phyloP scores from a whole-genome alignment of 2,113 vertebrate species.

The Climacteris rufus region DNA sequence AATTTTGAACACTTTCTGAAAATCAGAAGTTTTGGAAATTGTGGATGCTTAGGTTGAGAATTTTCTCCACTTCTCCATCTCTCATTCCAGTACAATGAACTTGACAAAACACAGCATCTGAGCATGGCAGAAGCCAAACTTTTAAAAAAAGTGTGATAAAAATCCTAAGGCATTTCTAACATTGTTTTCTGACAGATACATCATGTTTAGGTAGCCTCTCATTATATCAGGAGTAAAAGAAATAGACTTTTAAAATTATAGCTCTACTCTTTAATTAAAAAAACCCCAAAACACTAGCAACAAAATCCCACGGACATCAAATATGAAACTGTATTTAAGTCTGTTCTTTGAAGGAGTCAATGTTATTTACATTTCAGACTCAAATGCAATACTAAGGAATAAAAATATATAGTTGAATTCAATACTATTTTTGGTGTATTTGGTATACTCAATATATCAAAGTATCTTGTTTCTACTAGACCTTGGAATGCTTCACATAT shows the following conservation, averaged over 20 bases:
- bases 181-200: not conserved
- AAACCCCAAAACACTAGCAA: fast-evolving
- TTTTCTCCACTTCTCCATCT: not conserved
- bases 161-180: not conserved
- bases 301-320: not conserved
- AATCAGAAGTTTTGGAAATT: not conserved
- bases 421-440: not conserved
- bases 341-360: not conserved
- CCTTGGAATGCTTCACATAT: not conserved
- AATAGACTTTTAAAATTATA: not conserved
- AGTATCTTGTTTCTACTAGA: not conserved
- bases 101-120: not conserved
- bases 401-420: not conserved
- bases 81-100: not conserved
- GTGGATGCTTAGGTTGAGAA: not conserved
- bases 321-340: not conserved
- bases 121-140: not conserved
- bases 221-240: not conserved
- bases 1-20: not conserved
- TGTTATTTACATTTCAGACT: not conserved
- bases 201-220: not conserved
- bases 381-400: not conserved
- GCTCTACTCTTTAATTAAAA: fast-evolving
- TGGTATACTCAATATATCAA: not conserved
- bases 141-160: not conserved